These are phyloP conservation scores for Gryllus longicercus DNA, from an alignment of 2,888 invertebrate species.

Conservation along the genomic window DNA sequence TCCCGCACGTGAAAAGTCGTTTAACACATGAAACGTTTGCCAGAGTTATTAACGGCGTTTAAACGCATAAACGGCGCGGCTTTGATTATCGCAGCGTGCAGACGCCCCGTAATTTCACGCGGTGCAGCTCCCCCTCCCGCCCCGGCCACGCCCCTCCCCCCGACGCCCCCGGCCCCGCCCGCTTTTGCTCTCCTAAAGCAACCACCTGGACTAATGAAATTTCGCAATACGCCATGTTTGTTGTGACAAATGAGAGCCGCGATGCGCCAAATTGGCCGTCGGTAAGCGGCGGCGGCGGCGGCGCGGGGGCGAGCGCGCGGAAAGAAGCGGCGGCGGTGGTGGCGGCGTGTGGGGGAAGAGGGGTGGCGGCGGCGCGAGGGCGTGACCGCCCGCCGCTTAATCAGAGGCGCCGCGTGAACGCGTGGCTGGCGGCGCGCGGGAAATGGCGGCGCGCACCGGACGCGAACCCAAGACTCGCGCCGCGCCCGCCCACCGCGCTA, in stretches of 20 bases:
- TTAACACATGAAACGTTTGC: slow-evolving; percentile 19
- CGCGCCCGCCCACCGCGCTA: too few species aligned
- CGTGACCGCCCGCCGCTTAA: neutral
- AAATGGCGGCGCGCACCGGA: neutral
- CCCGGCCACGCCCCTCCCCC: neutral
- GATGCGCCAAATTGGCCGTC: slow-evolving; percentile 20
- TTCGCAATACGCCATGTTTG: slow-evolving; percentile 6
- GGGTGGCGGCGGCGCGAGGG: neutral
- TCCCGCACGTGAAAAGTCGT: slow-evolving; percentile 20
- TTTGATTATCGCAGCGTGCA: slow-evolving; percentile 21
- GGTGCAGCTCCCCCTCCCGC: slow-evolving; percentile 20
- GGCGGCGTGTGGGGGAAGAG: neutral
- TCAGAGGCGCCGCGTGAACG: slow-evolving; percentile 9
- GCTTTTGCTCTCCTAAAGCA: slow-evolving; percentile 6
- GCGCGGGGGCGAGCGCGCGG: neutral
- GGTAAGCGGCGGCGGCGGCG: neutral
- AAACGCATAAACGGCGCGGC: slow-evolving; percentile 25
- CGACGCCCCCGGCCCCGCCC: neutral
- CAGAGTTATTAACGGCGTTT: slow-evolving; percentile 25
- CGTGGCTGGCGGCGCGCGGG: neutral
- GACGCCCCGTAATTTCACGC: slow-evolving; percentile 25
- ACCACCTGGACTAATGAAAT: slow-evolving; percentile 25
- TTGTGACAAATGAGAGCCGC: slow-evolving; percentile 21
- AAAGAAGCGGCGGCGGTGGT: neutral
- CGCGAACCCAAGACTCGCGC: neutral